phyloP scores from a whole-genome alignment of 2,113 vertebrate genomes.

The Leptocoma aspasia region DNA sequence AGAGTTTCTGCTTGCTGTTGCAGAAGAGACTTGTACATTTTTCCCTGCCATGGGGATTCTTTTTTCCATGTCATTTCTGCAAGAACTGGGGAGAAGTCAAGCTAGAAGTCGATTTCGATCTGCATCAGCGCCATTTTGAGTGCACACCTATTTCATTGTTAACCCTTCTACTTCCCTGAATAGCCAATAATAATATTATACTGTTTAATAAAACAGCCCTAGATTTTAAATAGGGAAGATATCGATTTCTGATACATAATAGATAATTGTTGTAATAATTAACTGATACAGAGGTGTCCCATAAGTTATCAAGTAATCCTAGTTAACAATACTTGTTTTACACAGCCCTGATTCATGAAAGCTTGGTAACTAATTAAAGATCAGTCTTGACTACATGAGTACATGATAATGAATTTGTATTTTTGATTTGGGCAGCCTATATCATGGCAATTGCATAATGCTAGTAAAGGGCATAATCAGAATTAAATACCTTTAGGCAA shows the following conservation, averaged over 20 bases:
- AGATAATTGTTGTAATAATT: not conserved
- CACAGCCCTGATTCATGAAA: not conserved
- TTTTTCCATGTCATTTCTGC: not conserved
- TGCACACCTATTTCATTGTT: not conserved
- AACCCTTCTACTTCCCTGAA: not conserved
- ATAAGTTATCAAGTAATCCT: not conserved
- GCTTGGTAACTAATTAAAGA: not conserved
- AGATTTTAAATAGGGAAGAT: not conserved
- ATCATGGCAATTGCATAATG: not conserved
- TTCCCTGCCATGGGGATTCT: not conserved
- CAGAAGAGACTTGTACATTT: not conserved
- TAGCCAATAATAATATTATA: not conserved
- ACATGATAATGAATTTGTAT: not conserved
- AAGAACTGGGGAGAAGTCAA: not conserved
- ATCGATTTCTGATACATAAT: not conserved
- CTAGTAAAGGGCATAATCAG: not conserved
- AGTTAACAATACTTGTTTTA: not conserved
- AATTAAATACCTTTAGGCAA: not conserved
- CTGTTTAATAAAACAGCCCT: not conserved
- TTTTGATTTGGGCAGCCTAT: not conserved
- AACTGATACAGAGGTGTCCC: not conserved
- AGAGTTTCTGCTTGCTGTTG: not conserved
- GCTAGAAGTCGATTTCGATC: not conserved
- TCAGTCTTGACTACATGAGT: not conserved
- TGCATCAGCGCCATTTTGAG: not conserved